Evolutionary conservation across 2,797 vertebrate species (phyloP), one percentile per base, ranked within the genome.

Genomic region (Toxotes lorentzi): DNA sequence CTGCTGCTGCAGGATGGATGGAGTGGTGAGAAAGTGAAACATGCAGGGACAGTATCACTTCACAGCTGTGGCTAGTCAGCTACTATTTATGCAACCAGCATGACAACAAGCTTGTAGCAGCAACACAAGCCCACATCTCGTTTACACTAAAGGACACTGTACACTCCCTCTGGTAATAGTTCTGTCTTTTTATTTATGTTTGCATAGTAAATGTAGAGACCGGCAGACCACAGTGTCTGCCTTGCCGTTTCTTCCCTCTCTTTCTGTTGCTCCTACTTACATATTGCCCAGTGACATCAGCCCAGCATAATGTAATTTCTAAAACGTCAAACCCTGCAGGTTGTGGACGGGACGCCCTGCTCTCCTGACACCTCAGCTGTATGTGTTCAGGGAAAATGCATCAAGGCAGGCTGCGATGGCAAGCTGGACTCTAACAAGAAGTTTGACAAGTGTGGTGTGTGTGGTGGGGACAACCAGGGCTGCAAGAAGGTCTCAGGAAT

Each of bases 311-410:
- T 50, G 16, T 35, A 12, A 59, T 57, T 21, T 66, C 24, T 17
- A 1, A 56, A 56, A 30, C 38, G 10, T 71, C 32, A 2, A 27
- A 62, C 34, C 65, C 2, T 71, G 19, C 89, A 99, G 98, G 98
- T 99, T n/a, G 97, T 99, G 79, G 98, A 99, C 0, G 98, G 98
- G 50, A 99, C 98, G 0, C 96, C 94, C 2, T 99, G 98, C 56
- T 96, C 97, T 21, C 98, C 97, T 0, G 98, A 99, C 89, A 98
- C 97, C 72, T 96, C 97, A 2, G 97, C 96, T 0, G 86, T 99
- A 62, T 99, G 98, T 0, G 97, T 99, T 69, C 98, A 98, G 92
- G 98, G 98, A 30, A 97, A 96, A 58, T 99, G 98, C 91, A 97
- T 98, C 90, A 99, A 98, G 84, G 98, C 97, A 0, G 98, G 98